Conservation (phyloP, 2,888 invertebrate genomes). For the Caenorhabditis doughertyi region DNA sequence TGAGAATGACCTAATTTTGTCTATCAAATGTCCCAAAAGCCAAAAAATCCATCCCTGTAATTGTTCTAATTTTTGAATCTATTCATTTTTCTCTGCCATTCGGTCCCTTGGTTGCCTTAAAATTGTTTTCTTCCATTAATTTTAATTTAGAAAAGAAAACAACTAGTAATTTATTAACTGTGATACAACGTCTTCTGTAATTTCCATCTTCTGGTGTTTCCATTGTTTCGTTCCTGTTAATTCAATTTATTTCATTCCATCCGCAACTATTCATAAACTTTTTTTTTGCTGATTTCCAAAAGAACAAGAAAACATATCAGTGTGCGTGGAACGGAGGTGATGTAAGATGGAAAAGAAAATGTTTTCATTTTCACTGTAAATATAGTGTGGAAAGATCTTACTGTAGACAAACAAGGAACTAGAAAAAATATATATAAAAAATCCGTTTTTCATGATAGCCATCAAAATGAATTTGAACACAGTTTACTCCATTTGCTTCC, state of each 20-base stretch:
- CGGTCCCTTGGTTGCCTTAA: constrained; percentile 51
- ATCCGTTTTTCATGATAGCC: neutral
- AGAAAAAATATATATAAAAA: neutral
- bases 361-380: too few species aligned
- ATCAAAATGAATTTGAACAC: neutral
- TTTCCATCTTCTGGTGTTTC: neutral
- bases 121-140: neutral
- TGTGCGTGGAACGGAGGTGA: too few species aligned
- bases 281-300: too few species aligned
- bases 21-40: neutral
- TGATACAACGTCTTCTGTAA: constrained; percentile 1
- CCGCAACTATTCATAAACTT: too few species aligned
- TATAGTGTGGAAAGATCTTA: neutral
- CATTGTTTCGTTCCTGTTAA: constrained; percentile 10
- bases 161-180: constrained; percentile 50
- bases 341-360: too few species aligned
- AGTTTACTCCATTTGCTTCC: neutral
- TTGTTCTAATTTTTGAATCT: neutral
- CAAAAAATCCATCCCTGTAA: constrained; percentile 28
- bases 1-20: constrained; percentile 86
- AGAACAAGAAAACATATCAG: too few species aligned
- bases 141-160: neutral
- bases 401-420: neutral
- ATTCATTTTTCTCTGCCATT: constrained; percentile 25
- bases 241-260: neutral